Evolutionary conservation across 2,888 invertebrate genomes (phyloP), one percentile per base, ranked within the genome.

Genomic region (Eustalomyia histrio): DNA sequence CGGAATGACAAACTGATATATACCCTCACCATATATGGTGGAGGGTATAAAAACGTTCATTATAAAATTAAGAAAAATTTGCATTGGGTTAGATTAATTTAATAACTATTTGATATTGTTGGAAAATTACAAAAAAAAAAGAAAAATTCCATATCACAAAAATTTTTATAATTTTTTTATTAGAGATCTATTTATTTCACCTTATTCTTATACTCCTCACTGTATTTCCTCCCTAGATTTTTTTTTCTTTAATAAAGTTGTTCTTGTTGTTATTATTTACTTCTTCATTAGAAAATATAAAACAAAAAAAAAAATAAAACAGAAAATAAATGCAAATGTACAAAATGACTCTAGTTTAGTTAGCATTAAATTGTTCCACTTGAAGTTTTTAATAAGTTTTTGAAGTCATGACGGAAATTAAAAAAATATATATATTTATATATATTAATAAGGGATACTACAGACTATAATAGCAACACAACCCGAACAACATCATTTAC

Each of bases 331-430:
- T 16, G 29, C 14, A 43, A 53, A 53, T n/a, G 33, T 9, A 39
- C 50, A 18, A 24, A 57, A 80, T 57, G 17, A 63, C 50, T 53
- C 55, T 60, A 64, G 58, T 78, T 68, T 67, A 78, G 78, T 76
- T 74, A 72, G 72, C 73, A 74, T 83, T 76, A 81, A 83, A 83
- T 83, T 81, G 81, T 80, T 83, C 75, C 73, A 75, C 78, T 83
- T 81, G 78, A 83, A 84, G 85, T 86, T 88, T 85, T 85, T 87
- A 87, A 86, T 87, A 88, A 87, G 85, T 88, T 87, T 85, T 87
- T 85, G 85, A 83, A 87, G 87, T 88, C 88, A 89, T 89, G 86
- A 86, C 87, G 89, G 88, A 88, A 88, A 88, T 88, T 88, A 86
- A 88, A 87, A 88, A 86, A 88, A 87, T n/a, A n/a, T n/a, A n/a